A percentile compares a stretch with the other conserved stretches of the same genome.
These are phyloP conservation scores for Varanus komodoensis DNA, from an alignment of 2,113 vertebrate genomes.

Conservation along the genomic window DNA sequence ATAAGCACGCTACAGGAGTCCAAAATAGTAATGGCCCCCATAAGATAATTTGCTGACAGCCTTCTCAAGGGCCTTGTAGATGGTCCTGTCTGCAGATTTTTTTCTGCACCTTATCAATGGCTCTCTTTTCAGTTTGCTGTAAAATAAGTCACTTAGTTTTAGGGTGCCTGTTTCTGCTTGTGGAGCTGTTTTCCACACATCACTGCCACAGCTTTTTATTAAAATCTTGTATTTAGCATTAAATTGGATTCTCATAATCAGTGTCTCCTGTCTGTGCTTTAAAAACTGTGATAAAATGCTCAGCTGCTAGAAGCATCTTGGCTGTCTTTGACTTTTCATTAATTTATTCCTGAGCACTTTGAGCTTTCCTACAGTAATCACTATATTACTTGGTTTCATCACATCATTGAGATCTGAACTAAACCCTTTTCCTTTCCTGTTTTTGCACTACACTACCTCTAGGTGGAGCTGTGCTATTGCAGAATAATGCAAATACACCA, in stretches of 20 bases:
- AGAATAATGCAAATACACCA: too few species aligned
- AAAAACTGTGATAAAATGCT: background rate
- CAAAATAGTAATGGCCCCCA: background rate
- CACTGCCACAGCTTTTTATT: background rate
- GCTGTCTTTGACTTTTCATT: background rate
- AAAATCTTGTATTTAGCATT: background rate
- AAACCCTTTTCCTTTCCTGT: too few species aligned
- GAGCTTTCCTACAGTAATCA: too few species aligned
- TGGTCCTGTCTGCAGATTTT: background rate
- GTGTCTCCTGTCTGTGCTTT: background rate
- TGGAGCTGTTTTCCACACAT: background rate
- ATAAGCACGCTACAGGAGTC: too few species aligned
- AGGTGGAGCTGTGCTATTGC: too few species aligned
- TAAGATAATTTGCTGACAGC: background rate
- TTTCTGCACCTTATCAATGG: background rate
- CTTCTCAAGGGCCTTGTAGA: background rate
- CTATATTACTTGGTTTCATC: too few species aligned
- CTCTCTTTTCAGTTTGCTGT: background rate
- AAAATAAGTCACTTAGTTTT: background rate
- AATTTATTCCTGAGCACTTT: background rate
- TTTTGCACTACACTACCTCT: too few species aligned
- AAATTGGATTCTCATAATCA: background rate
- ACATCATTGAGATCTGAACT: too few species aligned
- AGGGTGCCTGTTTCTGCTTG: background rate
- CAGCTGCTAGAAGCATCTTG: background rate